Evolutionary conservation across 1,140 invertebrate genomes (phyloP), one percentile per base, ranked within the genome.

Genomic region (Aphis craccivora): DNA sequence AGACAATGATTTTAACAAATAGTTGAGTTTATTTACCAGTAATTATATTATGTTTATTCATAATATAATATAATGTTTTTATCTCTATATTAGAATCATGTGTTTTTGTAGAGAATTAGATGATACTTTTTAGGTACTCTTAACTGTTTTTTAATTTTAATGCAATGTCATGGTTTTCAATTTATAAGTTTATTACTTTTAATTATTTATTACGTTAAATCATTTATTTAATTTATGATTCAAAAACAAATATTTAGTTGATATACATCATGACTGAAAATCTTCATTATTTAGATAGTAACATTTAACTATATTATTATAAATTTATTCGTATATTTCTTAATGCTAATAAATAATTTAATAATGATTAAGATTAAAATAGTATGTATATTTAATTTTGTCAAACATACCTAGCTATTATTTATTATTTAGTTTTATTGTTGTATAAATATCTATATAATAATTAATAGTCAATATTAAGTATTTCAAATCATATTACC

Each of bases 361-460:
- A 30, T 81, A 81, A 81, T 35, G 18, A 81, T 35, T 37, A 83
- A 37, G 35, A 83, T 83, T 83, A 37, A 83, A 83, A 83, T 83
- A 83, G 76, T 83, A 35, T 83, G 76, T 83, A 83, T 7, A 37
- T 37, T 83, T 83, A 83, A 83, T 83, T 83, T 37, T 83, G 22
- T 83, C 35, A 37, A 37, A 83, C n/a, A 83, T 37, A 37, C 35
- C 23, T 83, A 37, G 6, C 23, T 83, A 37, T 6, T 83, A 37
- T 35, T 83, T 83, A 83, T 22, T 83, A 23, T 83, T 83, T 83
- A 83, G 35, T 83, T 37, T 83, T 83, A 37, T 83, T 83, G 76
- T 83, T 83, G 8, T 37, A 83, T 37, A 83, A 83, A n/a, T 2
- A 83, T 35, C 22, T 37, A 37, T 83, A 1, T 18, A 76, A 76